These are phyloP conservation scores for Acestrorhynchus altus DNA, from an alignment of 2,797 vertebrate genomes.

Conservation along the genomic window DNA sequence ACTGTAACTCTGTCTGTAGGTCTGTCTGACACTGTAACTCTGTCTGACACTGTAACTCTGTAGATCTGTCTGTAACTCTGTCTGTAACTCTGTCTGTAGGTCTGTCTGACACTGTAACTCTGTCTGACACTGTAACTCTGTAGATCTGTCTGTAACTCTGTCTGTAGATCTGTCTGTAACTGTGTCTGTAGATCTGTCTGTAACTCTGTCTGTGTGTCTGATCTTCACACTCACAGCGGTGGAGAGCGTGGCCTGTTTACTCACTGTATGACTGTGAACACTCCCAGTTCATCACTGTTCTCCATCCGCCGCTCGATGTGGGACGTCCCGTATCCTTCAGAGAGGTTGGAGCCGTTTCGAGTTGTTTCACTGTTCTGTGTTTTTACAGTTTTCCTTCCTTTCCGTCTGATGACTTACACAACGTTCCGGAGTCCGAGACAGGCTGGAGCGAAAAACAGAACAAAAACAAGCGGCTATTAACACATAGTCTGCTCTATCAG, in stretches of 20 bases:
- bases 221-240: not conserved
- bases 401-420: constrained; percentile 41
- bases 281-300: constrained; percentile 77
- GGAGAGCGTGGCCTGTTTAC: constrained; percentile 68
- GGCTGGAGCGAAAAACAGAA: constrained; percentile 62
- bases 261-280: constrained; percentile 91
- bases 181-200: too few relatives aligned
- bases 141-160: too few relatives aligned
- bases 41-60: too few relatives aligned
- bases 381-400: constrained; percentile 57
- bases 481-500: constrained; percentile 68
- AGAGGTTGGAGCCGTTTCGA: constrained; percentile 49
- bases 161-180: too few relatives aligned
- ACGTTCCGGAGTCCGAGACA: constrained; percentile 30
- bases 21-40: too few relatives aligned
- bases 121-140: too few relatives aligned
- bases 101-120: too few relatives aligned
- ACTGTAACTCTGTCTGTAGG: too few relatives aligned
- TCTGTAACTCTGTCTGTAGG: too few relatives aligned
- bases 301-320: constrained; percentile 71
- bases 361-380: not conserved
- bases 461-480: constrained; percentile 61
- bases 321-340: constrained; percentile 31
- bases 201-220: too few relatives aligned
- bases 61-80: too few relatives aligned